Evolutionary conservation across 2,888 invertebrate species (phyloP).

Genomic region (Eupithecia subumbrata): DNA sequence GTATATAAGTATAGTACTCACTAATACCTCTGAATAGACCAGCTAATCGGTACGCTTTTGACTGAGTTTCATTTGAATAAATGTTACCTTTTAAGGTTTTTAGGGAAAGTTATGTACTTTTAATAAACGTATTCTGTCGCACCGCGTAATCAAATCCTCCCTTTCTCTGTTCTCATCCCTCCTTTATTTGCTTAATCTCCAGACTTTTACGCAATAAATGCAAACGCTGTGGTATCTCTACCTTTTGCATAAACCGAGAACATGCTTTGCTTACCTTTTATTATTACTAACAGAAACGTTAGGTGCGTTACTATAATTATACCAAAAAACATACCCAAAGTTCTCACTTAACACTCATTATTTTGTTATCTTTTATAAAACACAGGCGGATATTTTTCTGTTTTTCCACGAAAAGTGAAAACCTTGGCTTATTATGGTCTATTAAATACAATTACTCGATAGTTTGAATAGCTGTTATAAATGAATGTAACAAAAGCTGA

Average conservation of each 20-base stretch:
- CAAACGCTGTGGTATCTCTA: constrained; percentile 31
- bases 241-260: not conserved
- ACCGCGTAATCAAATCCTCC: constrained; percentile 44
- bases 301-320: not conserved
- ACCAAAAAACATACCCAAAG: not conserved
- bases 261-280: not conserved
- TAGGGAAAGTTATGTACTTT: not conserved
- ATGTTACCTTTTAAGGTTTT: not conserved
- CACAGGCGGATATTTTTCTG: not conserved
- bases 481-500: constrained; percentile 15
- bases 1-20: too few species aligned
- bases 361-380: constrained; percentile 5
- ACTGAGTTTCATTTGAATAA: not conserved
- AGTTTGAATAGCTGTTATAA: constrained; percentile 19
- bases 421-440: constrained; percentile 9
- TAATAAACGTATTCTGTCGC: constrained; percentile 40
- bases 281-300: not conserved
- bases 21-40: too few species aligned
- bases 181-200: constrained; percentile 46
- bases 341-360: not conserved
- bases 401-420: not conserved
- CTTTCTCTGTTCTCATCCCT: constrained; percentile 44
- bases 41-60: not conserved
- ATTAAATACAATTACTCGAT: constrained; percentile 10
- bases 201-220: constrained; percentile 36